Percentiles rank a stretch among this genome's conserved stretches.
Conservation (phyloP, 2,797 vertebrate genomes). For the Heliangelus exortis region DNA sequence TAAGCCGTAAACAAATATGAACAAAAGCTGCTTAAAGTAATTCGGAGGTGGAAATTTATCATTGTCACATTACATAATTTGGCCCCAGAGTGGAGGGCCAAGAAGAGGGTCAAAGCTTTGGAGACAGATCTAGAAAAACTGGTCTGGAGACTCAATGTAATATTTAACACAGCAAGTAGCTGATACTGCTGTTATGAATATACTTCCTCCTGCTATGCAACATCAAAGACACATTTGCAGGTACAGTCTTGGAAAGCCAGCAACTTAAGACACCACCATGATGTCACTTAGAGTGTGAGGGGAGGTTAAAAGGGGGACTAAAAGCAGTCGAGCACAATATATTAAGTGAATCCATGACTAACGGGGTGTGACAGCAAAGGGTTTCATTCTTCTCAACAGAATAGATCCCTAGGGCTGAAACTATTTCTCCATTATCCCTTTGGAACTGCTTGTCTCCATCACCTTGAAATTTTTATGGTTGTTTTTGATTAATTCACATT, state of each 20-base stretch:
- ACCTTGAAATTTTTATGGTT: slow-evolving; percentile 84
- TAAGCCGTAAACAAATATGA: not conserved
- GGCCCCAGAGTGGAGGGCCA: not conserved
- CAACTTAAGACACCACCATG: slow-evolving; percentile 63
- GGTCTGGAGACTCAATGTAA: not conserved
- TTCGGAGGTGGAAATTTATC: not conserved
- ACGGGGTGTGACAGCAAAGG: slow-evolving; percentile 80
- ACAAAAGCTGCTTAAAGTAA: not conserved
- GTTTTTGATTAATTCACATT: slow-evolving; percentile 81
- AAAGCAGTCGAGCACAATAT: slow-evolving; percentile 73
- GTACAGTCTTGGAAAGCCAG: slow-evolving; percentile 33
- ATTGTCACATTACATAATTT: not conserved
- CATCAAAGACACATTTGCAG: slow-evolving; percentile 37
- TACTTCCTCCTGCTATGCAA: not conserved
- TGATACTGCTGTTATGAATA: not conserved
- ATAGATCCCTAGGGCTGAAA: slow-evolving; percentile 76
- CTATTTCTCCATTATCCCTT: slow-evolving; percentile 78
- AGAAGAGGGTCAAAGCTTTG: not conserved
- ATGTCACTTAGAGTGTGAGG: slow-evolving; percentile 70
- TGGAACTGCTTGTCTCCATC: slow-evolving; percentile 45
- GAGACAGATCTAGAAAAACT: not conserved
- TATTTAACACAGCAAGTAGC: not conserved
- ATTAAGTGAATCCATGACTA: slow-evolving; percentile 84
- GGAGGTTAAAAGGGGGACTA: slow-evolving; percentile 79
- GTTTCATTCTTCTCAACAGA: slow-evolving; percentile 81